A percentile compares a stretch with the other conserved stretches of the same genome.
Conservation (phyloP, 2,888 invertebrate species). For the Deroplatys truncata region DNA sequence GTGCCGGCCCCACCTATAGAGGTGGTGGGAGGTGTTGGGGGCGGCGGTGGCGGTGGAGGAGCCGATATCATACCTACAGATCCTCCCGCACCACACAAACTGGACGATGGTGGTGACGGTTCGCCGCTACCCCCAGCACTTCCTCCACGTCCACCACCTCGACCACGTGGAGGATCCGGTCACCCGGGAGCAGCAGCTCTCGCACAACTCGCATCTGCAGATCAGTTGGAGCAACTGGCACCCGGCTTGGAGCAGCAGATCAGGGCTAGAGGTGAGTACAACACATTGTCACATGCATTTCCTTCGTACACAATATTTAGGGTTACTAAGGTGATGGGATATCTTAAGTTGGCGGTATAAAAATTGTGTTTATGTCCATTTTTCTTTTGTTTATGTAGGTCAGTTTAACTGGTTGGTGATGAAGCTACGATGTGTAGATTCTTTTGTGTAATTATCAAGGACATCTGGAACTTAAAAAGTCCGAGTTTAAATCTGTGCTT, state of each 20-base stretch:
- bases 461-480: no score
- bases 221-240: neutral
- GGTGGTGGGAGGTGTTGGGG: neutral
- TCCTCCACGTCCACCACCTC: constrained; percentile 27
- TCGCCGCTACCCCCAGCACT: constrained; percentile 23
- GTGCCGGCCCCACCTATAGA: neutral
- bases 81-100: neutral
- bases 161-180: constrained; percentile 15
- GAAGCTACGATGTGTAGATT: no score
- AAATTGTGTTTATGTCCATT: no score
- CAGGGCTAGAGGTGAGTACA: neutral
- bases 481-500: no score
- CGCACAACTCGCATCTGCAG: neutral
- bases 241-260: constrained; percentile 5
- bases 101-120: constrained; percentile 1
- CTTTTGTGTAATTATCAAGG: no score
- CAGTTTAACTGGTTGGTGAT: no score
- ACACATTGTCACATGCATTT: no score
- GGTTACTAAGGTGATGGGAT: no score
- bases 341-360: no score
- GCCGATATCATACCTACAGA: constrained; percentile 1
- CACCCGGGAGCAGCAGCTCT: neutral
- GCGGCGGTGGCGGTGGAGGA: neutral
- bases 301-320: no score
- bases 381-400: no score